Conservation (phyloP, 2,113 vertebrate species). For the Romanogobio albipinnatus region DNA sequence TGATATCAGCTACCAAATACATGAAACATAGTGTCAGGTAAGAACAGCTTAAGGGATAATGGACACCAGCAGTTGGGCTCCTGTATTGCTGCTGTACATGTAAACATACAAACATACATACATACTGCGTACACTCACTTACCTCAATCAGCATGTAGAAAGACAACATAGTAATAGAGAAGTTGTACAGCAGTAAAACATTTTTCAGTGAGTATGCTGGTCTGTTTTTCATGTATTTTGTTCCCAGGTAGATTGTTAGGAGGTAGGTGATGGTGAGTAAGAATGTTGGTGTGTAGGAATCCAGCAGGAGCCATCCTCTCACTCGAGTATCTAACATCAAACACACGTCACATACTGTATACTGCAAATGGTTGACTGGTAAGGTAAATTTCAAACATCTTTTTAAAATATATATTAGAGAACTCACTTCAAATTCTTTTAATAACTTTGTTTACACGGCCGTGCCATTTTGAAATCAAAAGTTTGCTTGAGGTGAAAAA, state of each 20-base stretch:
- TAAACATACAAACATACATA: neutral
- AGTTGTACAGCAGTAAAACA: constrained; percentile 82
- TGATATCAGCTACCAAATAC: constrained; percentile 77
- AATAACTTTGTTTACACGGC: neutral
- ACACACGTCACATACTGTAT: constrained; percentile 7
- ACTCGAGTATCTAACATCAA: constrained; percentile 79
- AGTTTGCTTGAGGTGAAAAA: too few species aligned
- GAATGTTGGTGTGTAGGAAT: constrained; percentile 86
- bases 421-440: neutral
- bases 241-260: constrained; percentile 82
- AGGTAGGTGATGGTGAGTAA: constrained; percentile 80
- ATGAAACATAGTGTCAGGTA: constrained; percentile 15
- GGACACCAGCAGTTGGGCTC: neutral
- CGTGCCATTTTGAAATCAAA: too few species aligned
- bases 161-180: constrained; percentile 84
- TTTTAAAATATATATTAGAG: neutral
- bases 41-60: neutral
- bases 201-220: constrained; percentile 81
- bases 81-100: neutral
- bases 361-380: neutral
- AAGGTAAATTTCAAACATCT: neutral
- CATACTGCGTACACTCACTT: constrained; percentile 52
- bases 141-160: constrained; percentile 88
- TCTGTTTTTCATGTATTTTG: constrained; percentile 82
- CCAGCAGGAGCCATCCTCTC: constrained; percentile 87